Conservation (phyloP, 2,888 invertebrate species). For the Rhaphigaster nebulosa region DNA sequence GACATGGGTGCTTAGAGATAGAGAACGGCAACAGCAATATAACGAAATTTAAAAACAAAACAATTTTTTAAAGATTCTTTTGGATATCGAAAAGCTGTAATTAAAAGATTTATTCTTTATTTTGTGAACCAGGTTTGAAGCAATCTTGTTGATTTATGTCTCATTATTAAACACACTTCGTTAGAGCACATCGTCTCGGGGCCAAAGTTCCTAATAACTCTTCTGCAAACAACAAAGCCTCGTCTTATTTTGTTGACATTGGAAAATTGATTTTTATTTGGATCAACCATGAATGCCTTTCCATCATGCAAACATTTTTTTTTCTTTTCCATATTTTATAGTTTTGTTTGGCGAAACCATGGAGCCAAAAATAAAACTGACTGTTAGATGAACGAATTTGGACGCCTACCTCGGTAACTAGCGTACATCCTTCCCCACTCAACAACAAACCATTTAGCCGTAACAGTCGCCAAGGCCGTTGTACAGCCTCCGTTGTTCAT, state of each 20-base stretch:
- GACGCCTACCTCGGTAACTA: background rate
- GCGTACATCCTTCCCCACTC: background rate
- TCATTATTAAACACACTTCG: background rate
- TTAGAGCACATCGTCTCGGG: background rate
- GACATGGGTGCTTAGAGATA: too few species aligned
- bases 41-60: too few species aligned
- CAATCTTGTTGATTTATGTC: too few species aligned
- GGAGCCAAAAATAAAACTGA: background rate
- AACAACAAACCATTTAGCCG: conserved; percentile 36
- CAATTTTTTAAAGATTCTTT: too few species aligned
- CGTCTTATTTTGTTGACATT: background rate
- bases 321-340: background rate
- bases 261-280: background rate
- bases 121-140: too few species aligned
- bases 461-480: conserved; percentile 16
- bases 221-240: background rate
- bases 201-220: background rate
- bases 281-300: background rate
- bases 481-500: background rate
- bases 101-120: too few species aligned
- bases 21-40: too few species aligned
- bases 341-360: background rate
- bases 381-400: background rate
- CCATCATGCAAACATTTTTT: background rate
- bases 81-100: too few species aligned